Conservation (phyloP, 2,888 invertebrate genomes). For the Priocnemis perturbator region DNA sequence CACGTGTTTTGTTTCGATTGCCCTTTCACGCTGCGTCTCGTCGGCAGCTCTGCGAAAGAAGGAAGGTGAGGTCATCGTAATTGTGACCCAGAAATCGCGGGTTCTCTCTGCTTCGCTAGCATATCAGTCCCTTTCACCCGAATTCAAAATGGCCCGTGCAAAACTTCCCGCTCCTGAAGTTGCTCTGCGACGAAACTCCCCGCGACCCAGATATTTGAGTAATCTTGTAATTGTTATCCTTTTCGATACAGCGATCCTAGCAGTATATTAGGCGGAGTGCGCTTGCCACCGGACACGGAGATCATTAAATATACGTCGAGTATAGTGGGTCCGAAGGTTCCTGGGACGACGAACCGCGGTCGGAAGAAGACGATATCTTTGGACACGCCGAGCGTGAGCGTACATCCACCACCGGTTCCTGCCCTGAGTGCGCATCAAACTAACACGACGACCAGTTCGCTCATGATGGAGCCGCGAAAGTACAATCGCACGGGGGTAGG, state of each 20-base stretch:
- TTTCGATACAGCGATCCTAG: constrained; percentile 83
- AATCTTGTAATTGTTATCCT: background rate
- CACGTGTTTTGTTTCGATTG: constrained; percentile 23
- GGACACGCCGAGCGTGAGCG: constrained; percentile 83
- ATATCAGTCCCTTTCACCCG: no score
- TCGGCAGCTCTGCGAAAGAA: constrained; percentile 69
- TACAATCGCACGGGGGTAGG: constrained; percentile 67
- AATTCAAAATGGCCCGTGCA: no score
- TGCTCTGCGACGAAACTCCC: no score
- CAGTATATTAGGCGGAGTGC: constrained; percentile 88
- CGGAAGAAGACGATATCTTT: constrained; percentile 92
- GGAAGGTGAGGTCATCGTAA: constrained; percentile 66
- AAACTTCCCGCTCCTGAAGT: no score
- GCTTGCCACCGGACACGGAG: constrained; percentile 91
- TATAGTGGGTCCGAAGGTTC: constrained; percentile 89
- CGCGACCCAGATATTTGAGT: no score
- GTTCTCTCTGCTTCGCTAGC: background rate
- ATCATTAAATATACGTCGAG: constrained; percentile 94
- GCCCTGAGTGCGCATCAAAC: constrained; percentile 68
- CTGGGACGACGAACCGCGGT: constrained; percentile 89
- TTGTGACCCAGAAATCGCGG: background rate
- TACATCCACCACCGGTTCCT: constrained; percentile 76
- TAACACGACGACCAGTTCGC: constrained; percentile 64
- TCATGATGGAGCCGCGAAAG: constrained; percentile 76
- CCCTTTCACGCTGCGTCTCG: constrained; percentile 52